Percentiles rank a stretch among this genome's conserved stretches.
Evolutionary conservation across 2,888 invertebrate species (phyloP).

Genomic region (Oscheius sp.): DNA sequence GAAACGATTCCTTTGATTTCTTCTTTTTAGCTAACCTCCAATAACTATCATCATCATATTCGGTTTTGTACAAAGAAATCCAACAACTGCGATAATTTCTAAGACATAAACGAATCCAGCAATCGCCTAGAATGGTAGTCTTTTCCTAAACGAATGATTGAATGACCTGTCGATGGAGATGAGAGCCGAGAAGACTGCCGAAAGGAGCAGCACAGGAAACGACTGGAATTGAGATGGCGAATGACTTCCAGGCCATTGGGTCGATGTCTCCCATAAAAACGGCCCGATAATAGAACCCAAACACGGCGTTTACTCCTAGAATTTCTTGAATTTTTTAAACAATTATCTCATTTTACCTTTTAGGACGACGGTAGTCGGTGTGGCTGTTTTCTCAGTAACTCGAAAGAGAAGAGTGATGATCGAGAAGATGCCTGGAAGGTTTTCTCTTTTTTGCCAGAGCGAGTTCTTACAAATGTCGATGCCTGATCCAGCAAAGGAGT

Average conservation of each 20-base stretch:
- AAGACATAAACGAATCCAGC: slow-evolving; percentile 23
- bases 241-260: slow-evolving; percentile 58
- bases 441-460: too few species aligned
- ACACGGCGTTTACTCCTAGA: slow-evolving; percentile 58
- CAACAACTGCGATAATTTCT: slow-evolving; percentile 19
- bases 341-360: slow-evolving; percentile 53
- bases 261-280: slow-evolving; percentile 57
- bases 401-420: slow-evolving; percentile 63
- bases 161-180: slow-evolving; percentile 59
- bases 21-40: neutral
- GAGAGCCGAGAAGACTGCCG: slow-evolving; percentile 63
- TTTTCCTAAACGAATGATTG: neutral
- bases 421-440: slow-evolving; percentile 67
- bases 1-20: neutral
- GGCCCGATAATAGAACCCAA: slow-evolving; percentile 65
- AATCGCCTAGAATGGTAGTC: slow-evolving; percentile 11
- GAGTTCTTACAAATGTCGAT: slow-evolving; percentile 70
- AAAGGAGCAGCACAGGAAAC: slow-evolving; percentile 58
- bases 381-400: slow-evolving; percentile 68
- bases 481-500: slow-evolving; percentile 69
- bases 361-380: slow-evolving; percentile 69
- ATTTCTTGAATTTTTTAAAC: neutral
- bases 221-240: slow-evolving; percentile 53
- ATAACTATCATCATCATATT: slow-evolving; percentile 27
- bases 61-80: slow-evolving; percentile 19